phyloP scores from a whole-genome alignment of 2,113 vertebrate species.

The Narcine bancroftii region DNA sequence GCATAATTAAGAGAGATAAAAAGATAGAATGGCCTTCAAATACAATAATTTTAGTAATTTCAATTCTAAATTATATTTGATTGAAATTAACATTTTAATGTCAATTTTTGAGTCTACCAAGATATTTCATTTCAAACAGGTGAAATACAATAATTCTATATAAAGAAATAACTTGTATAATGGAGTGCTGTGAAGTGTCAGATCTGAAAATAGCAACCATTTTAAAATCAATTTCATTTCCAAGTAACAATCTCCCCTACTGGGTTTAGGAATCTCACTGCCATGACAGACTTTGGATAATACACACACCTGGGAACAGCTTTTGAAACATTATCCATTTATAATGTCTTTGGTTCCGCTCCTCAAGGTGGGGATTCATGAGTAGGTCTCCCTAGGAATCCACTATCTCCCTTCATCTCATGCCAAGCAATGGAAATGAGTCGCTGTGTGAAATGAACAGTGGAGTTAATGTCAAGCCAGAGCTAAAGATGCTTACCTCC shows the following conservation, averaged over 20 bases:
- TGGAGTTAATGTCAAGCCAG: no score
- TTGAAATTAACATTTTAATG: not conserved
- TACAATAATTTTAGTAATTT: not conserved
- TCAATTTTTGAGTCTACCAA: not conserved
- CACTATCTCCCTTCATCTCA: no score
- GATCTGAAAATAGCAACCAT: conserved; percentile 19
- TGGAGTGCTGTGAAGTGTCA: not conserved
- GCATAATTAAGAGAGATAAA: not conserved
- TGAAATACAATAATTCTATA: not conserved
- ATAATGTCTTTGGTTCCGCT: not conserved
- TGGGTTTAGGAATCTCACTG: conserved; percentile 15
- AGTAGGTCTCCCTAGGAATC: not conserved
- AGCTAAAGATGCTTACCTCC: no score
- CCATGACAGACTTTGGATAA: not conserved
- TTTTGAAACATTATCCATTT: not conserved
- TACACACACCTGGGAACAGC: not conserved
- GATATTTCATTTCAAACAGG: not conserved
- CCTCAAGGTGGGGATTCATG: not conserved
- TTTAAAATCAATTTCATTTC: conserved; percentile 34
- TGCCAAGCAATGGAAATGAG: no score
- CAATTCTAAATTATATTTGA: conserved; percentile 11
- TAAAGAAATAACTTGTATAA: not conserved
- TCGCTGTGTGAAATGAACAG: no score
- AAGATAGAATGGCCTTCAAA: not conserved
- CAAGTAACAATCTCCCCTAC: conserved; percentile 21